Evolutionary conservation across 2,888 invertebrate genomes (phyloP).

Genomic region (Saturnia japonica): DNA sequence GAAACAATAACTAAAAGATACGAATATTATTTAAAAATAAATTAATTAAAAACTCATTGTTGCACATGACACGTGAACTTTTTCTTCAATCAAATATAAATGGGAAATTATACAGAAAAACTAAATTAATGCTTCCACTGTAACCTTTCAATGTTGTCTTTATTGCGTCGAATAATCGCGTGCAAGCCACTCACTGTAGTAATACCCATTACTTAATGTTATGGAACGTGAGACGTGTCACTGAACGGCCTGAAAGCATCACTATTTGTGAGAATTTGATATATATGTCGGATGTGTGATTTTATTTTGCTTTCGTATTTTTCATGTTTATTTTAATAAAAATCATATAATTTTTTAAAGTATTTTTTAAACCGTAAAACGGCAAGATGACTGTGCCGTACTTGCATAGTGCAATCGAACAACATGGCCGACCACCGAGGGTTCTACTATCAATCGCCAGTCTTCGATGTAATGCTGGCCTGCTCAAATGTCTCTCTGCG

Average conservation of each 20-base stretch:
- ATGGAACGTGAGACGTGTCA: slow-evolving; percentile 20
- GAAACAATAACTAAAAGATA: too few species aligned
- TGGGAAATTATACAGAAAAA: background rate
- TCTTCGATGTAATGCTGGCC: too few species aligned
- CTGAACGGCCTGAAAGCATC: slow-evolving; percentile 1
- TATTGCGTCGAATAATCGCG: slow-evolving; percentile 43
- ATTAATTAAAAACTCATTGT: too few species aligned
- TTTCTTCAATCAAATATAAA: too few species aligned
- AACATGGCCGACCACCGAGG: too few species aligned
- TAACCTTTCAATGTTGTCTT: slow-evolving; percentile 41
- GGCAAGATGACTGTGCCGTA: too few species aligned
- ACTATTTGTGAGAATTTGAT: slow-evolving; percentile 12
- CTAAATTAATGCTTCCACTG: slow-evolving; percentile 27
- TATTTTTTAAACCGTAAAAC: too few species aligned
- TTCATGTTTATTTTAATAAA: background rate
- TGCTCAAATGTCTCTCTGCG: too few species aligned
- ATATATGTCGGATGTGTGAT: background rate
- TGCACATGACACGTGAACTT: too few species aligned
- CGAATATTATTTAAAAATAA: too few species aligned
- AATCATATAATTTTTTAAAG: background rate
- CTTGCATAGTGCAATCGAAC: too few species aligned
- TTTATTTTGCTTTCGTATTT: background rate
- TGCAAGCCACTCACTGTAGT: slow-evolving; percentile 25
- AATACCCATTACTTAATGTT: slow-evolving; percentile 23
- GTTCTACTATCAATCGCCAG: too few species aligned